Base-by-base conservation (phyloP, 2,113 vertebrate genomes). In the Nerophis lumbriciformis region DNA sequence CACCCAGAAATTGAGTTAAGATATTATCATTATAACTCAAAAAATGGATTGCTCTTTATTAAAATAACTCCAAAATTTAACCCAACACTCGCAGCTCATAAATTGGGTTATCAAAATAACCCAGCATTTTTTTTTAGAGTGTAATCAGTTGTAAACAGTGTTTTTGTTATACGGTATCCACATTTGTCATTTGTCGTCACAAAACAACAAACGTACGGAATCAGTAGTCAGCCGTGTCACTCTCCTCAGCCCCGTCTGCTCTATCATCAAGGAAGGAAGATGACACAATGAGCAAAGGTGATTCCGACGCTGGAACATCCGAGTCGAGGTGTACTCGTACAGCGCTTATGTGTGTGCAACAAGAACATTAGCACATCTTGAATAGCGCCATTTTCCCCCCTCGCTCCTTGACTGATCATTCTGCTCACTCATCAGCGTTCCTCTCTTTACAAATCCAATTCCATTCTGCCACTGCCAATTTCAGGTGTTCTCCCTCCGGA, bases 391-490 rank as follows among this genome's bases (percentile, higher is more conserved):
- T 59, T 59, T n/a, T 16, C 1, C 10, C 36, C 39, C 36, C n/a
- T n/a, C 39, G 63, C 61, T 67, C 42, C 5, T 68, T 56, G 48
- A 63, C 62, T 45, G 60, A 71, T 77, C 58, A 66, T 73, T 63
- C 48, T 57, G 48, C 62, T 70, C 66, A 53, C 53, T 82, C 52
- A 65, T 73, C 63, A 45, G 59, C 63, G 50, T 70, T 68, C 73
- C 69, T 68, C 53, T 68, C 52, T 49, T 67, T 61, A 61, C 70
- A 82, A 82, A 78, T 82, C 72, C 66, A 84, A 85, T 88, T 81
- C 75, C 71, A 75, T 68, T 83, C 64, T 72, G 76, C 76, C 69
- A 55, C 63, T 81, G 76, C 78, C 82, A 83, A 76, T 87, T 82
- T 73, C 69, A 78, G 69, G 68, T 82, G 57, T 66, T 71, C 63